Conservation (phyloP, 37 sponge, comb jelly and placozoan species). For the Spongilla lacustris region DNA sequence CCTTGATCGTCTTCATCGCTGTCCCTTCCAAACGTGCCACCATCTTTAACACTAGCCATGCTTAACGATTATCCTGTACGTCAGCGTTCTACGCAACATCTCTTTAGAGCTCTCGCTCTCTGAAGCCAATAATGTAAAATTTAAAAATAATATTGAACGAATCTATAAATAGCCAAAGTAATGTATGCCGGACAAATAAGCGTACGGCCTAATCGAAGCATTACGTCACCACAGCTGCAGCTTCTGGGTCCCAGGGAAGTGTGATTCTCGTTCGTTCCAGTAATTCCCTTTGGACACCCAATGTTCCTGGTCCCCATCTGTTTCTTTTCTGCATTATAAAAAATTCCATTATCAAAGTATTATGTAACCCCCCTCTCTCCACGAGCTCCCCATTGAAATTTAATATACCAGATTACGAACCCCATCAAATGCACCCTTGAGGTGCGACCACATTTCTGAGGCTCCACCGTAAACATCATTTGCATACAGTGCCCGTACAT, state of each 20-base stretch:
- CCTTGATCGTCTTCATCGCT: neutral
- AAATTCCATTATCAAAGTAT: too few relatives aligned
- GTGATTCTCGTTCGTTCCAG: constrained; percentile 54
- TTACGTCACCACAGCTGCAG: neutral
- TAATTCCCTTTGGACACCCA: constrained; percentile 72
- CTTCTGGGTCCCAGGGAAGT: neutral
- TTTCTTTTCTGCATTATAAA: constrained; percentile 33
- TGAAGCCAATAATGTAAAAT: too few relatives aligned
- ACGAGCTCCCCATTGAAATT: too few relatives aligned
- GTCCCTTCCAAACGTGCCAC: neutral
- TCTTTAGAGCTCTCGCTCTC: too few relatives aligned
- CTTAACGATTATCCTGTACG: neutral
- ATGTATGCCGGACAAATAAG: too few relatives aligned
- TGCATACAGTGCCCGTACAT: too few relatives aligned
- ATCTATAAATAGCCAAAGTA: neutral
- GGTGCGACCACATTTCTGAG: too few relatives aligned
- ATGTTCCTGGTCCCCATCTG: constrained; percentile 32
- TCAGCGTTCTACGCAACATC: too few relatives aligned
- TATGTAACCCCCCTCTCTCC: too few relatives aligned
- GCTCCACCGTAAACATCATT: too few relatives aligned
- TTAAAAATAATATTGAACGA: neutral
- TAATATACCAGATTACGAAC: too few relatives aligned
- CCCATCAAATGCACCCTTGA: too few relatives aligned
- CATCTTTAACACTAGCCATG: neutral
- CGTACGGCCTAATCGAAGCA: neutral